Evolutionary conservation across 2,888 invertebrate species (phyloP), one percentile per base, ranked within the genome.

Genomic region (Piscicola geometra): DNA sequence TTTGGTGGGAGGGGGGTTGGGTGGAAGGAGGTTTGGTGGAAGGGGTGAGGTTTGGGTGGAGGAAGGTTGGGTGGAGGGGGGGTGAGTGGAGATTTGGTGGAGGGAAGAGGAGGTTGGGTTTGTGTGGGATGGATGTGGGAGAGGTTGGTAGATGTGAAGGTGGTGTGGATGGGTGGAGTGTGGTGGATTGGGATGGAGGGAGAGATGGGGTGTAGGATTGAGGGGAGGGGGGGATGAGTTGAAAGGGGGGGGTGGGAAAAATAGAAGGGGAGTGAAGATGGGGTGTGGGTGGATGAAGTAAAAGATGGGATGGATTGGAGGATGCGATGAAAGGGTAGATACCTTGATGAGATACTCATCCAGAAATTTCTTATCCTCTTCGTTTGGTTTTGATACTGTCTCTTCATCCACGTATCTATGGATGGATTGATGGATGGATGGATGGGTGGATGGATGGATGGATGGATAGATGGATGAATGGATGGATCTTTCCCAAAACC

Each of bases 291-390:
- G 25, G 12, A 25, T 18, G 30, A 18, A 64, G 30, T 18, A n/a
- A 64, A 64, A 9, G 12, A 25, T 25, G 9, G 25, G 12, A 64
- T 12, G 12, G 12, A 64, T 28, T 12, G 25, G 32, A 32, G 25
- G 25, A 32, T 32, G 15, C 5, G 9, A 21, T 15, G 52, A 66
- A 32, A 68, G 74, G 32, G 30, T 3, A 67, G 35, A 3, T 83
- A 93, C 80, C 88, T 86, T 95, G 0, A 94, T 92, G 74, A 94
- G 87, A 82, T 96, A 91, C 86, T 97, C 98, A 85, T 97, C 96
- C 73, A 99, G 86, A 82, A 93, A 95, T 28, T 92, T 93, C 64
- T 94, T 92, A 83, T 96, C 94, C 82, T 97, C 94, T 64, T 73
- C 73, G 5, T 32, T 50, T 12, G 73, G 73, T 28, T 18, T 33